Percentiles rank a stretch among this genome's conserved stretches.
Conservation (phyloP, 2,888 invertebrate species). For the Melinopterus prodromus region DNA sequence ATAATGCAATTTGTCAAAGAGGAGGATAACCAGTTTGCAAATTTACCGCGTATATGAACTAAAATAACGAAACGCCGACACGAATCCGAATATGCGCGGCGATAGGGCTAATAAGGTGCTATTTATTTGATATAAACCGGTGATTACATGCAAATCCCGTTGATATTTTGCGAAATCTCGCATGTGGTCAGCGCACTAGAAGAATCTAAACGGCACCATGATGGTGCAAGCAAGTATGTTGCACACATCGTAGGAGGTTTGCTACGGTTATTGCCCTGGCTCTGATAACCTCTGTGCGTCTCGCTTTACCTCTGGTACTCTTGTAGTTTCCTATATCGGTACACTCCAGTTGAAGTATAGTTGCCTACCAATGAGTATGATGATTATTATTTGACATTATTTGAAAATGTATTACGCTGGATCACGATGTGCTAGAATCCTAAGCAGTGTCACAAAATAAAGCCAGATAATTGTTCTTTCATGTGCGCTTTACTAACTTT, state of each 20-base stretch:
- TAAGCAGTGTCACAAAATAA: too few relatives aligned
- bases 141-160: not conserved
- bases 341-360: not conserved
- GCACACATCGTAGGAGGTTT: constrained; percentile 43
- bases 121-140: not conserved
- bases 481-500: too few relatives aligned
- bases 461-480: too few relatives aligned
- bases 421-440: too few relatives aligned
- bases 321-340: not conserved
- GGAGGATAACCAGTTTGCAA: not conserved
- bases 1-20: not conserved
- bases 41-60: not conserved
- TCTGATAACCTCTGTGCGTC: not conserved
- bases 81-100: not conserved
- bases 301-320: not conserved
- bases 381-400: not conserved
- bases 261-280: constrained; percentile 47
- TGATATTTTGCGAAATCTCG: not conserved
- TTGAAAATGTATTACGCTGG: not conserved
- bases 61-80: not conserved
- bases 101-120: not conserved
- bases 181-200: not conserved
- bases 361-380: not conserved
- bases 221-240: constrained; percentile 20
- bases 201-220: constrained; percentile 8